A percentile compares a stretch with the other conserved stretches of the same genome.
These are phyloP conservation scores for Oscheius onirici DNA, from an alignment of 2,888 invertebrate species.

Conservation along the genomic window DNA sequence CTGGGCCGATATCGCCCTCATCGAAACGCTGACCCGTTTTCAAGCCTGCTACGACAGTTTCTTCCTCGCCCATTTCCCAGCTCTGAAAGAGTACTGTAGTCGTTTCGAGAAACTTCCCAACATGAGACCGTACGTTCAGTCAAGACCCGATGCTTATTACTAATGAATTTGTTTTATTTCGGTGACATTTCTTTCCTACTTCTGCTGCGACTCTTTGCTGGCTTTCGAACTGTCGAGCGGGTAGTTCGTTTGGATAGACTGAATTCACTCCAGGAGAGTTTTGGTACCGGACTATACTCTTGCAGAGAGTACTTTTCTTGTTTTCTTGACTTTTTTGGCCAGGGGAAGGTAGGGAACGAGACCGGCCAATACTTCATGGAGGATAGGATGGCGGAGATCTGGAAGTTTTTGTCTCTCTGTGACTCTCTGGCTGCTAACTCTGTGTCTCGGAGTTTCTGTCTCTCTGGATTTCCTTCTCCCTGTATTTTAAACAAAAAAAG, in stretches of 20 bases:
- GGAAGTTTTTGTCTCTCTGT: too few relatives aligned
- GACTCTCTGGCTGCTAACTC: too few relatives aligned
- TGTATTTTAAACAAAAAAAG: not conserved
- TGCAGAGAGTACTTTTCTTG: not conserved
- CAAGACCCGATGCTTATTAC: constrained; percentile 48
- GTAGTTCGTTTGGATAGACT: not conserved
- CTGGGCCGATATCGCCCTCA: constrained; percentile 61
- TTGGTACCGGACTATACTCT: not conserved
- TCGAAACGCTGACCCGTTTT: constrained; percentile 60
- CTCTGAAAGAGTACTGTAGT: constrained; percentile 43
- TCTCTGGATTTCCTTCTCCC: too few relatives aligned
- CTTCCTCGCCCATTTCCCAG: constrained; percentile 55
- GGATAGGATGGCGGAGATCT: not conserved
- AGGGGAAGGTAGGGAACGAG: not conserved
- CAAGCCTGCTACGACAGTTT: constrained; percentile 57
- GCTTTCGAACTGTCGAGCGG: too few relatives aligned
- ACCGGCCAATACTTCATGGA: constrained; percentile 1
- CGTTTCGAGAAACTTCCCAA: constrained; percentile 51
- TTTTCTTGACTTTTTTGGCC: not conserved
- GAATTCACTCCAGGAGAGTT: not conserved
- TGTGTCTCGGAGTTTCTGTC: too few relatives aligned
- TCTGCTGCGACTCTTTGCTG: constrained; percentile 10
- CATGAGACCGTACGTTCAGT: constrained; percentile 50
- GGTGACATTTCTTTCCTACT: not conserved
- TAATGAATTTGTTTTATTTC: constrained; percentile 6